Percentiles rank a stretch among this genome's conserved stretches.
phyloP scores from a whole-genome alignment of 1,140 invertebrate genomes.

The Zaprionus lachaisei region DNA sequence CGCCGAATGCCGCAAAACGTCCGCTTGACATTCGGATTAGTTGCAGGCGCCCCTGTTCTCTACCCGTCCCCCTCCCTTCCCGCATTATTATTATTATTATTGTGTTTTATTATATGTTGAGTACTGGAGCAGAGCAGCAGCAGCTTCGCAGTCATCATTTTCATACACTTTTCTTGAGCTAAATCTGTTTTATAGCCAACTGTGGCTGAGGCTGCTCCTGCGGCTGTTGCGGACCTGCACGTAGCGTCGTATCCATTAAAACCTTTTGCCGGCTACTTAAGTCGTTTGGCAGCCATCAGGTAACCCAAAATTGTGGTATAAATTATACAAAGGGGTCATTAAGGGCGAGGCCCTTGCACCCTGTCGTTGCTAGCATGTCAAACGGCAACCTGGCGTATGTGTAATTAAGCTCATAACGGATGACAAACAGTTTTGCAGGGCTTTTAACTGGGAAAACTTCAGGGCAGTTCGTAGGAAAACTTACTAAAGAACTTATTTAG shows the following conservation, averaged over 20 bases:
- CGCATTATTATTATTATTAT: conserved; percentile 64
- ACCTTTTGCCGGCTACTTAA: conserved; percentile 23
- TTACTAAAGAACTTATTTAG: neutral
- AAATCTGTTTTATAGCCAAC: conserved; percentile 76
- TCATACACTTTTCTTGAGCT: conserved; percentile 65
- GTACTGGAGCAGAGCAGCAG: conserved; percentile 11
- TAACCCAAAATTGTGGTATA: conserved; percentile 61
- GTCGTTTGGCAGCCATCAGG: conserved; percentile 7
- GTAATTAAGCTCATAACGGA: conserved; percentile 66
- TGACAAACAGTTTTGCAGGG: conserved; percentile 8
- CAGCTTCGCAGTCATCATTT: conserved; percentile 43
- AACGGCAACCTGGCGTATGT: conserved; percentile 65
- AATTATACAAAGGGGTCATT: conserved; percentile 75
- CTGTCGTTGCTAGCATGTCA: conserved; percentile 50
- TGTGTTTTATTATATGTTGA: conserved; percentile 74
- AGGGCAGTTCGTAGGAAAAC: neutral
- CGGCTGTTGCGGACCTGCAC: conserved; percentile 31
- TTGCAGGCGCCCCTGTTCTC: conserved; percentile 25
- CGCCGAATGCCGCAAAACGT: conserved; percentile 53
- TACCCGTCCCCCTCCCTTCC: neutral
- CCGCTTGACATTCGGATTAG: conserved; percentile 57
- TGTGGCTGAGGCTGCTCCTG: neutral
- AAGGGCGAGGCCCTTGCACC: conserved; percentile 36
- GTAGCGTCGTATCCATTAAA: conserved; percentile 15
- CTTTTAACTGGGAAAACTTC: neutral